Conservation (phyloP, 2,113 vertebrate species). For the Anoura caudifer region DNA sequence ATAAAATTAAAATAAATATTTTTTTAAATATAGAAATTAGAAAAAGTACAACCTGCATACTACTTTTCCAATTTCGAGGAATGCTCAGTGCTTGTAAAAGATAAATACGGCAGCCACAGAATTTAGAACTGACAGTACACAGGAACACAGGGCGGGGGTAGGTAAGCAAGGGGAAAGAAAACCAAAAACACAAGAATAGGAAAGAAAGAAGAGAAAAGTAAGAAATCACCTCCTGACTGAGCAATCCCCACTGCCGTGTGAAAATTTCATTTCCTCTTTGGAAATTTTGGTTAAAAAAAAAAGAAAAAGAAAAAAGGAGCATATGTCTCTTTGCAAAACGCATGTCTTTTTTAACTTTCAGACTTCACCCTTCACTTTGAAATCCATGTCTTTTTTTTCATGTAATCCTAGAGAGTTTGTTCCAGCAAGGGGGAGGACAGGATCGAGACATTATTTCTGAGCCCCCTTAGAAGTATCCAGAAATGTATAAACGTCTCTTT, state of each 20-base stretch:
- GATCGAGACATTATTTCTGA: slow-evolving; percentile 29
- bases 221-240: background rate
- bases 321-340: background rate
- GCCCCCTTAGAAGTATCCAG: slow-evolving; percentile 30
- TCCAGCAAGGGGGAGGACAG: background rate
- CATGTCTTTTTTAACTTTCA: background rate
- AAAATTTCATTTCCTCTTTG: slow-evolving; percentile 56
- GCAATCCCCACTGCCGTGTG: background rate
- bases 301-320: background rate
- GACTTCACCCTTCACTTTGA: slow-evolving; percentile 33
- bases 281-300: slow-evolving; percentile 40
- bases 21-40: background rate
- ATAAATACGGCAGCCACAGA: background rate
- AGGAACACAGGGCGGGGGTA: background rate
- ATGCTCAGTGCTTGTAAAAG: background rate
- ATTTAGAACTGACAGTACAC: background rate
- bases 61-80: background rate
- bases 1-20: background rate
- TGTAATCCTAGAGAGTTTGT: slow-evolving; percentile 27
- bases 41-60: background rate
- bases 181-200: background rate
- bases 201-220: background rate
- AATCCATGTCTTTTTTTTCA: slow-evolving; percentile 56
- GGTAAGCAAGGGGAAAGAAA: background rate
- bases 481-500: slow-evolving; percentile 59